Conservation (phyloP, 1,140 invertebrate species). For the Theocolax elegans region DNA sequence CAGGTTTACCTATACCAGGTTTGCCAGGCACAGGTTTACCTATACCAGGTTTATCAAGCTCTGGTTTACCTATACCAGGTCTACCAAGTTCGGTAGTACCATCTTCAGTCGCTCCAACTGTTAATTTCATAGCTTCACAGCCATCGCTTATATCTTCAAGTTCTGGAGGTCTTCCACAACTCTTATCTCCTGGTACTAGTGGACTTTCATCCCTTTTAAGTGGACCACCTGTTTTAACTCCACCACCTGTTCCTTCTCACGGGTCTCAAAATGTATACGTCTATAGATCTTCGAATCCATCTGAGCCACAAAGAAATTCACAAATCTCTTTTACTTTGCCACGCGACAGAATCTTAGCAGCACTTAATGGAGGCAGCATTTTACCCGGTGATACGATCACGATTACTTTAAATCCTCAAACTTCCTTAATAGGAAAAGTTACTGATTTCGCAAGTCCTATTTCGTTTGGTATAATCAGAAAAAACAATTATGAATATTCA, state of each 20-base stretch:
- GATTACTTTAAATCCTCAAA: conserved; percentile 32
- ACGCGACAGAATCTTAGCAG: conserved; percentile 28
- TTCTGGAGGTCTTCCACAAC: no score
- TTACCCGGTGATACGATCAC: conserved; percentile 42
- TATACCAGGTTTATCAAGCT: no score
- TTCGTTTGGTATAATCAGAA: conserved; percentile 34
- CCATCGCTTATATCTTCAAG: not conserved
- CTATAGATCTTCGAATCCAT: not conserved
- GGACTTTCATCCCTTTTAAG: no score
- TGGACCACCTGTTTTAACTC: not conserved
- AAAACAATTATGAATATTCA: not conserved
- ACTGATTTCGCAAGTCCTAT: conserved; percentile 37
- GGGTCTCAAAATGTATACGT: not conserved
- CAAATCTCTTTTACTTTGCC: conserved; percentile 33
- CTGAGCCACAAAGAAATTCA: not conserved
- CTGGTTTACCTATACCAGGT: no score
- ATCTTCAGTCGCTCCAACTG: not conserved
- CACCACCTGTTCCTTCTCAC: not conserved
- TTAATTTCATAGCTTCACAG: no score
- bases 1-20: not conserved
- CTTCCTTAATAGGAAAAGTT: conserved; percentile 35
- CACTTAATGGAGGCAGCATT: conserved; percentile 28
- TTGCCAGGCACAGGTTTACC: not conserved
- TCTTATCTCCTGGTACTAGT: no score
- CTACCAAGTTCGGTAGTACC: no score